Evolutionary conservation across 2,888 invertebrate genomes (phyloP), one percentile per base, ranked within the genome.

Genomic region (Branchellion lobata): DNA sequence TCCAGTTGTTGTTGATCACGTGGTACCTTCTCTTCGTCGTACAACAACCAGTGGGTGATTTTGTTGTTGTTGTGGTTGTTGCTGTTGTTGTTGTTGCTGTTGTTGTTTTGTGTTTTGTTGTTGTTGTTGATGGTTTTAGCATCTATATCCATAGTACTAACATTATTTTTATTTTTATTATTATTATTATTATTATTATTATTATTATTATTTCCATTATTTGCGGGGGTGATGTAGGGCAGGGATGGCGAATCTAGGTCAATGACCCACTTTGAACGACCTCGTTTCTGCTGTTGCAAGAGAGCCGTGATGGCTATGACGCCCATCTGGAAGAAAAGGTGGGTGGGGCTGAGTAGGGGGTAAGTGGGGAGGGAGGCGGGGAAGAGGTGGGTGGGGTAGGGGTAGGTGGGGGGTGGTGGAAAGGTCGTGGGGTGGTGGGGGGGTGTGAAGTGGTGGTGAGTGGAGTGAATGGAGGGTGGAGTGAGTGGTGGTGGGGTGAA

Each of bases 1-100:
- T 94, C 91, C 94, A 94, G 95, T 80, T 92, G 91, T 80, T 92
- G 90, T 74, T 91, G 90, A 2, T 90, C 91, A 71, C 89, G 86
- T 0, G 93, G 92, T 0, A 88, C 89, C n/a, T 80, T 77, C 68
- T 89, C 87, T 24, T 90, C 90, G 18, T 92, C 90, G 82, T 92
- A 93, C 87, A 92, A 90, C 65, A 93, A 89, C 93, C 93, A 94
- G n/a, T n/a, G n/a, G n/a, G n/a, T n/a, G n/a, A n/a, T n/a, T 69
- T 90, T 88, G 84, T 94, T 92, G 84, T 93, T 40, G 3, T 21
- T 31, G 5, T 29, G 3, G n/a, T 69, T 18, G 5, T 57, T 57
- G n/a, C 21, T 57, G 21, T 40, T 40, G 14, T 40, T 40, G 14
- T 40, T 40, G 14, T 40, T 40, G 14, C 14, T 40, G 14, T 40